Evolutionary conservation across 2,888 invertebrate genomes (phyloP), one percentile per base, ranked within the genome.

Genomic region (Mayetiola destructor): DNA sequence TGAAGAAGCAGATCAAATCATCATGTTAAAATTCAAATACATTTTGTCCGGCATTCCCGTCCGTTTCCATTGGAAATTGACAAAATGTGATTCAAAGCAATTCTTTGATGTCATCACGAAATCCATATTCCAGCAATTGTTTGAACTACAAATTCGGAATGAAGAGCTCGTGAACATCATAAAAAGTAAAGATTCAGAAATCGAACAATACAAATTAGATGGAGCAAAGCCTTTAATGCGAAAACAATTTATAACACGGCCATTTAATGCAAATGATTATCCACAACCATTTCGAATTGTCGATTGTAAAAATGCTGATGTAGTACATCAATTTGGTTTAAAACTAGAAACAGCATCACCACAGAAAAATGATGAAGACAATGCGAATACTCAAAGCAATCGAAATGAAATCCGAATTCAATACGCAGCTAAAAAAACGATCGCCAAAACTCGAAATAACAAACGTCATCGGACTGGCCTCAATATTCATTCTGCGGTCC

Each of bases 171-270:
- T 64, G 2, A 62, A 65, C 0, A 59, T 63, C 6, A 56, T 70
- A 9, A 60, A 59, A 1, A 66, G 66, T 53, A 71, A 72, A 56
- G 72, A 71, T 55, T 42, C 60, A 0, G 72, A 71, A 61, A 61
- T 71, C 1, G 60, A 62, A 2, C 68, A 71, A 55, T 71, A 66
- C 56, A 66, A 64, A 53, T 55, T 40, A 1, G 70, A 72, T 55
- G 69, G 69, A 5, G 64, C 62, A 16, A 55, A 63, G 20, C 58
- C 70, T 20, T 62, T 63, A 30, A 62, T 69, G 61, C 63, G 71
- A 69, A 61, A 60, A 63, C 61, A 39, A 1, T 56, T 21, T 16
- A 20, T 53, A 2, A 53, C 53, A 2, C 16, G 30, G 3, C 6
- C 14, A 5, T 53, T 53, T 16, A 18, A 53, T 3, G 30, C 10